Percentiles rank a stretch among this genome's conserved stretches.
phyloP scores from a whole-genome alignment of 2,888 invertebrate species.

The Meghimatium bilineatum region DNA sequence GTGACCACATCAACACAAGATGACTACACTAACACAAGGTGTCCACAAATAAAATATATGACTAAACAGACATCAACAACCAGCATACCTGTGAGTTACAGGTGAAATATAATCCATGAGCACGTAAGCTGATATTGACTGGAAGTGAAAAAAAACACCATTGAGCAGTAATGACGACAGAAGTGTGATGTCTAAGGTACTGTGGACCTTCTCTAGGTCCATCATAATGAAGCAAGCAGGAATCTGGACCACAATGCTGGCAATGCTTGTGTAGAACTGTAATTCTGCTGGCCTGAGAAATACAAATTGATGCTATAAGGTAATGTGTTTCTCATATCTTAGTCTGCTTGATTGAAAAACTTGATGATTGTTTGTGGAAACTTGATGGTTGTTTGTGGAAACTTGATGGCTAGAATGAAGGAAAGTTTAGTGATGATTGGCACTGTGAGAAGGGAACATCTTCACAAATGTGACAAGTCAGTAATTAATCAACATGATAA shows the following conservation, averaged over 20 bases:
- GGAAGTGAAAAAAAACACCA: slow-evolving; percentile 87
- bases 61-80: background rate
- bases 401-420: too few relatives aligned
- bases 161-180: slow-evolving; percentile 83
- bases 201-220: slow-evolving; percentile 80
- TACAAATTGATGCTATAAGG: background rate
- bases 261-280: slow-evolving; percentile 87
- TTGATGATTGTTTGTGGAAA: too few relatives aligned
- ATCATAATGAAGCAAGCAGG: slow-evolving; percentile 84
- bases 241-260: slow-evolving; percentile 85
- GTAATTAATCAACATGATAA: too few relatives aligned
- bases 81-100: slow-evolving; percentile 82
- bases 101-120: slow-evolving; percentile 88
- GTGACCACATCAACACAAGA: too few relatives aligned
- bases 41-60: too few relatives aligned
- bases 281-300: slow-evolving; percentile 85
- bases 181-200: slow-evolving; percentile 78
- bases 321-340: too few relatives aligned
- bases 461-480: too few relatives aligned
- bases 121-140: slow-evolving; percentile 88
- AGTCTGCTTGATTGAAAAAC: too few relatives aligned
- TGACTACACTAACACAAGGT: too few relatives aligned
- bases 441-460: too few relatives aligned
- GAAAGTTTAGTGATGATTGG: too few relatives aligned
- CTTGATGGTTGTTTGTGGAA: too few relatives aligned